Percentiles rank a stretch among this genome's conserved stretches.
These are phyloP conservation scores for Chondrosia reniformis DNA, from an alignment of 37 sponge, comb jelly and placozoan species.

Conservation along the genomic window DNA sequence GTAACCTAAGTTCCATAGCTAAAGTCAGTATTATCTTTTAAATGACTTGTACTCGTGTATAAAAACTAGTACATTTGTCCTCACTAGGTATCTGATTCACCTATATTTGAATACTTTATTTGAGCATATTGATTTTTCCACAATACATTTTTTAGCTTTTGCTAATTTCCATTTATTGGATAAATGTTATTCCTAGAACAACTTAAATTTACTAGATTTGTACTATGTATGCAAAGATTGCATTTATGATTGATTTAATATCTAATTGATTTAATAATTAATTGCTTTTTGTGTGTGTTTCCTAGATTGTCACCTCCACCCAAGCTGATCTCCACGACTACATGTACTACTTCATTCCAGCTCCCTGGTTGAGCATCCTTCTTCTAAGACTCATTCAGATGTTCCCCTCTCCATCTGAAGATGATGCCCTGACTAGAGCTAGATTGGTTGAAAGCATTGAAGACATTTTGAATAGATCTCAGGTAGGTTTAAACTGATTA, in stretches of 20 bases:
- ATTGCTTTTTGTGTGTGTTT: neutral
- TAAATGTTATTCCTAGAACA: too few relatives aligned
- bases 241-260: conserved; percentile 5
- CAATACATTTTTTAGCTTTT: too few relatives aligned
- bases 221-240: neutral
- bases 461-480: conserved; percentile 75
- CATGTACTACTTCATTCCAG: conserved; percentile 93
- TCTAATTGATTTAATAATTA: conserved; percentile 2
- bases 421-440: conserved; percentile 60
- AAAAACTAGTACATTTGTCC: too few relatives aligned
- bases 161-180: too few relatives aligned
- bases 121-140: too few relatives aligned
- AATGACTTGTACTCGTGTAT: too few relatives aligned
- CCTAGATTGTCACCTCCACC: conserved; percentile 68
- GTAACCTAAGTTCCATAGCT: too few relatives aligned
- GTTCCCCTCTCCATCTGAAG: conserved; percentile 76
- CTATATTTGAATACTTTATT: too few relatives aligned
- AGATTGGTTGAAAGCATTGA: conserved; percentile 85
- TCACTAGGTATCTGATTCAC: too few relatives aligned
- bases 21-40: too few relatives aligned
- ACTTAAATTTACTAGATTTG: too few relatives aligned
- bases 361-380: conserved; percentile 93
- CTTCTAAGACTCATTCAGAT: conserved; percentile 80
- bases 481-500: too few relatives aligned
- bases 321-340: conserved; percentile 86